A percentile compares a stretch with the other conserved stretches of the same genome.
Conservation (phyloP, 53 echinoderm and acorn worm genomes). For the Paracentrotus lividus region DNA sequence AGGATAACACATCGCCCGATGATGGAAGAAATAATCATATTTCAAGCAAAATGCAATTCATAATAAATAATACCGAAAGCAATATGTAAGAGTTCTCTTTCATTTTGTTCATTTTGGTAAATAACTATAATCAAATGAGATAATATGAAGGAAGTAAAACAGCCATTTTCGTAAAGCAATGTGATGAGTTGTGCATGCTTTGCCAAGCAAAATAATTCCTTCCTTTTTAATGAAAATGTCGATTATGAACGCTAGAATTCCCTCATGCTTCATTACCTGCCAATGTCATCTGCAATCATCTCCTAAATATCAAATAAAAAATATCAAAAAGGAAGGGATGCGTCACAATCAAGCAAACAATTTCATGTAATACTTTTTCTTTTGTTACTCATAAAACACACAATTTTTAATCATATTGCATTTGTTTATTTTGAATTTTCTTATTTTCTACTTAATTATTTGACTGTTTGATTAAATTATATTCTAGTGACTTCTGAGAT, state of each 20-base stretch:
- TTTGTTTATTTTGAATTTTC: too few species aligned
- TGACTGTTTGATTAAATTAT: neutral
- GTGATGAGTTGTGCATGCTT: neutral
- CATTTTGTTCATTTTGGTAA: too few species aligned
- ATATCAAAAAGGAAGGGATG: neutral
- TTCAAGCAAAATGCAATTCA: neutral
- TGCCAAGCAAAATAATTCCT: neutral
- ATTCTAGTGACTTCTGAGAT: neutral
- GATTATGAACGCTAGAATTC: neutral
- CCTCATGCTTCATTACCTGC: slow-evolving; percentile 6
- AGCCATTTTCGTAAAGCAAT: too few species aligned
- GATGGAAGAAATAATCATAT: neutral
- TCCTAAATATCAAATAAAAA: neutral
- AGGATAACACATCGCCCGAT: neutral
- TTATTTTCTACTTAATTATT: neutral
- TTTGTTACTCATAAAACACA: neutral
- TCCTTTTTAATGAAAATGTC: neutral
- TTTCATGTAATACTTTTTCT: neutral
- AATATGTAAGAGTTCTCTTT: too few species aligned
- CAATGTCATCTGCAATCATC: neutral
- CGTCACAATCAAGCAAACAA: neutral
- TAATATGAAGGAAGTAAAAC: neutral
- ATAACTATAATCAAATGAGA: neutral
- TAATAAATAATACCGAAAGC: neutral
- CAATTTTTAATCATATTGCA: too few species aligned